phyloP scores from a whole-genome alignment of 2,113 vertebrate species.

The Pomatorhinus ruficollis region DNA sequence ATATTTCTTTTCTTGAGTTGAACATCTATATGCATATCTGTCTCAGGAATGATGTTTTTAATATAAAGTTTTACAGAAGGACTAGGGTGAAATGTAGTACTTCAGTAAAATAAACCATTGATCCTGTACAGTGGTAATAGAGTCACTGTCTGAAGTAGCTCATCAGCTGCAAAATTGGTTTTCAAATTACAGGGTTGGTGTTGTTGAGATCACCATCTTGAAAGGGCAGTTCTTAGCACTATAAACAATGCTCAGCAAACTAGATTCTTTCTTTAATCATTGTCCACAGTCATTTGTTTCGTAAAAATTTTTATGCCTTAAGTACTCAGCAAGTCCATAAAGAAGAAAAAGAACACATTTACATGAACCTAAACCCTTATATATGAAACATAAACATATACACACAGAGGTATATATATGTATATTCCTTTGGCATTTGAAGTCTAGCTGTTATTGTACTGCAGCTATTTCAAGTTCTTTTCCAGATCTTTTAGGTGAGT shows the following conservation, averaged over 20 bases:
- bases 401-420: accelerated
- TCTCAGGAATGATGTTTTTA: neutral
- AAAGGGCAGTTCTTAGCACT: neutral
- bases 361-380: neutral
- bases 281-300: neutral
- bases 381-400: neutral
- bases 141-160: neutral
- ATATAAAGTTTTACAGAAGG: neutral
- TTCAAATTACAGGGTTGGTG: neutral
- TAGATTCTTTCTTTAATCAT: neutral
- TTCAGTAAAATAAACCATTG: neutral
- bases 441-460: neutral
- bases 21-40: neutral
- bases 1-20: neutral
- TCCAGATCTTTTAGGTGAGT: neutral
- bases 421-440: neutral
- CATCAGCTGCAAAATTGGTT: neutral
- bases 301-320: neutral
- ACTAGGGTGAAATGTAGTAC: neutral
- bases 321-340: neutral
- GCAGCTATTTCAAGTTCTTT: neutral
- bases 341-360: neutral
- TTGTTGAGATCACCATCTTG: neutral
- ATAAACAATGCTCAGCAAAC: neutral
- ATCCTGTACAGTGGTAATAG: neutral